Base-by-base conservation (phyloP, 2,113 vertebrate genomes). In the Hippocampus abdominalis region DNA sequence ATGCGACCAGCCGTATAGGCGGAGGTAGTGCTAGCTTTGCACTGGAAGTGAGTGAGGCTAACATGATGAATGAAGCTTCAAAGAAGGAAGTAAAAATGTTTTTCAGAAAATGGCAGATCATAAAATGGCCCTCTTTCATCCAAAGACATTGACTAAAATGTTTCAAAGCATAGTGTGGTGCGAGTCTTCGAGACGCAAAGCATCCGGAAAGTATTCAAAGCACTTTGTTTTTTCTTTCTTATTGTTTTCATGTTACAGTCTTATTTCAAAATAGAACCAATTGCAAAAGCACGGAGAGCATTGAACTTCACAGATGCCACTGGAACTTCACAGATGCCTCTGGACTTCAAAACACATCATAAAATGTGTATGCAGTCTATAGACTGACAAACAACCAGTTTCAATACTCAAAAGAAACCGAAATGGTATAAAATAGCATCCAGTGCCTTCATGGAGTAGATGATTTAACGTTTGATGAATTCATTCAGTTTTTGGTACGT, bases 391-490 rank as follows among this genome's bases (percentile, higher is more conserved):
- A 59, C 2, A 29, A 59, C 10, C 4, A 15, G 4, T 29, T 59
- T 59, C 6, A 8, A 8, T 59, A 13, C 27, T 60, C 16, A 32
- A 32, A 36, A 32, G 57, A 2, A 18, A 29, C 8, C 18, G 57
- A 18, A 29, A 8, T 1, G 0, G 5, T 27, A 15, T 15, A 29
- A 60, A 32, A 60, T 32, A 18, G 25, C 12, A 4, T 29, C 2
- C 4, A 8, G 29, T 29, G 86, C 73, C 60, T 77, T 80, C 65
- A 62, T 64, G 79, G 84, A 90, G 86, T 85, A 90, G 86, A 89
- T 90, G 89, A 81, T 86, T 81, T 32, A 60, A 72, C 78, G 79
- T 80, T 78, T 80, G 88, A 46, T 92, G 91, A 90, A 92, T 90
- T 90, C 90, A 88, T 74, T 84, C 82, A 81, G 79, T 68, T 82